Conservation (phyloP, 2,797 vertebrate species). For the Mus spretus region DNA sequence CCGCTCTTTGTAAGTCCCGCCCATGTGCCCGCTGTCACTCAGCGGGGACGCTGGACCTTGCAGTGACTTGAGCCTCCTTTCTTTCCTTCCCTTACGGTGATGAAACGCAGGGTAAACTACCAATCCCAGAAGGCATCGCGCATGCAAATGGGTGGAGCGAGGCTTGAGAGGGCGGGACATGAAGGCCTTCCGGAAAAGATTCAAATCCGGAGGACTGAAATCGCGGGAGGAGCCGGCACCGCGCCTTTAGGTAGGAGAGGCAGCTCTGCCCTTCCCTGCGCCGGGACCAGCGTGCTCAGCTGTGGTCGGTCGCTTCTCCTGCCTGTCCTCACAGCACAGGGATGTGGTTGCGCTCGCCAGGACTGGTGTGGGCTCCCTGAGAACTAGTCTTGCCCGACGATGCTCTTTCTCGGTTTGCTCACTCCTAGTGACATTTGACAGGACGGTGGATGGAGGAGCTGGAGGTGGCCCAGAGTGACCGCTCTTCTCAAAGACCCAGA, state of each 20-base stretch:
- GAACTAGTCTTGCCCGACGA: neutral
- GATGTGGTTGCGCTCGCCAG: neutral
- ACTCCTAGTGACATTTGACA: neutral
- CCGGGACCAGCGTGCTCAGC: rapidly evolving
- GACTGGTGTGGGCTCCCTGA: neutral
- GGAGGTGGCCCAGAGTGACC: too few species aligned
- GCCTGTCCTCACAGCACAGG: neutral
- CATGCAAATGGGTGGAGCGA: neutral
- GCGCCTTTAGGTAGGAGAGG: constrained; percentile 44
- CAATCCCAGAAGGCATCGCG: constrained; percentile 64
- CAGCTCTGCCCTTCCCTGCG: neutral
- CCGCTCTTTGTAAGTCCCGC: neutral
- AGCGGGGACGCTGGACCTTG: constrained; percentile 51
- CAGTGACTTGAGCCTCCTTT: neutral
- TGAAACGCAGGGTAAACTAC: constrained; percentile 64
- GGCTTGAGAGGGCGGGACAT: neutral
- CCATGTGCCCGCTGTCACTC: neutral
- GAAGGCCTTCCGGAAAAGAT: neutral
- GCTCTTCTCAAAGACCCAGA: neutral
- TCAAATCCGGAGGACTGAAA: neutral
- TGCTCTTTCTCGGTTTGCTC: neutral
- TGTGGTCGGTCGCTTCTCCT: neutral
- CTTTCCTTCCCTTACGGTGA: rapidly evolving
- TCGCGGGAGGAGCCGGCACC: rapidly evolving
- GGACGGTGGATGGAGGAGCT: neutral